These are phyloP conservation scores for Ceuthmochares aereus DNA, from an alignment of 2,113 vertebrate genomes.

Conservation along the genomic window DNA sequence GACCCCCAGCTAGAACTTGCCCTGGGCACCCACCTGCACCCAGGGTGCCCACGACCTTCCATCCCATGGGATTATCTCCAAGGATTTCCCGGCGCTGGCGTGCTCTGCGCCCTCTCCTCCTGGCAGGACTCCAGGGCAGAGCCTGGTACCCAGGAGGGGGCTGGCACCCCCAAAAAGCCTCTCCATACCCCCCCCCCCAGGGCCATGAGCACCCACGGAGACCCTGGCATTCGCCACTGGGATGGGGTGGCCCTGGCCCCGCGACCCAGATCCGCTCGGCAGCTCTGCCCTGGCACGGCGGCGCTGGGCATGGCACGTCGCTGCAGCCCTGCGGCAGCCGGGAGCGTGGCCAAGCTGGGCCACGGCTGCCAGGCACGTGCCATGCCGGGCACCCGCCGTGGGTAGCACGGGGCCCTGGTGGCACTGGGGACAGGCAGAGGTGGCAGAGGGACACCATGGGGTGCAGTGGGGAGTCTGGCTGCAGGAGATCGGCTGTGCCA, in stretches of 20 bases:
- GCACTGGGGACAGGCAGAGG: background rate
- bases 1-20: fast-evolving
- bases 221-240: no score
- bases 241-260: background rate
- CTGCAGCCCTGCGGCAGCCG: background rate
- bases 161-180: background rate
- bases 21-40: fast-evolving
- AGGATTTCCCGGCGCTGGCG: slow-evolving; percentile 4
- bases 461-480: background rate
- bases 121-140: slow-evolving; percentile 1
- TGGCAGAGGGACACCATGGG: background rate
- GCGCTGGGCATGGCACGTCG: background rate
- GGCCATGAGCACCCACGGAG: background rate
- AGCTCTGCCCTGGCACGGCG: background rate
- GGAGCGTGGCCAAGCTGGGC: slow-evolving; percentile 17
- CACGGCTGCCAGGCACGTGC: slow-evolving; percentile 33
- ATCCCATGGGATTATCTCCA: background rate
- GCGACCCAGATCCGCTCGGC: background rate
- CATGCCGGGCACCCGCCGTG: background rate
- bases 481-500: background rate
- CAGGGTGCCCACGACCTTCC: background rate
- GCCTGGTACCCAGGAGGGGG: background rate
- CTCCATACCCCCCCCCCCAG: fast-evolving
- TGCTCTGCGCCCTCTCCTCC: background rate
- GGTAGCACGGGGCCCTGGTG: background rate